Evolutionary conservation across 2,888 invertebrate genomes (phyloP), one percentile per base, ranked within the genome.

Genomic region (Hedya salicella): DNA sequence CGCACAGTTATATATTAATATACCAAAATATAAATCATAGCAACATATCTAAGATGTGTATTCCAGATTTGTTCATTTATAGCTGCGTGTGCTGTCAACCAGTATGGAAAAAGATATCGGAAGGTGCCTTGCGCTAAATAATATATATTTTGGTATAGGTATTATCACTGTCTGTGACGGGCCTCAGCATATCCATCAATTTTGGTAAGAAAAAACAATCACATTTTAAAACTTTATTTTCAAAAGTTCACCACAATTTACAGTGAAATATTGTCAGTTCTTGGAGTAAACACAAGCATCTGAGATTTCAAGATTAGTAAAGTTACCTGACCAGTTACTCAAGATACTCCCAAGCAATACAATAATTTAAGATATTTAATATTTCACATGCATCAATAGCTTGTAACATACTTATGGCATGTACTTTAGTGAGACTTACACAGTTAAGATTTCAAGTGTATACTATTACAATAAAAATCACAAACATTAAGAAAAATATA

Each of bases 221-320:
- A 9, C 17, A 25, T 56, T 65, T 42, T 61, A 8, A 73, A 70
- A 67, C 61, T 61, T 69, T 63, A 71, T 82, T 84, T 82, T 81
- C 69, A 83, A 89, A 88, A 85, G 83, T 87, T 89, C 86, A 87
- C 85, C 86, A 86, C 82, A 87, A 85, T 83, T 86, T 78, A 79
- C 73, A 85, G 79, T 82, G 85, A 83, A 83, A 84, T 86, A 87
- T 88, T 86, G 83, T 88, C 87, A 85, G 85, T 86, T 82, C 78
- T 79, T 76, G 73, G 77, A 76, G 75, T 81, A 82, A 76, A 71
- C 73, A 74, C 74, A 68, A 71, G 67, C 68, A 70, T 68, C 68
- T 36, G 61, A 66, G 48, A 56, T 50, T 59, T 42, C 21, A 52
- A 14, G 17, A 48, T 48, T 42, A 61, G 67, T 61, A 60, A 67